A percentile compares a stretch with the other conserved stretches of the same genome.
These are phyloP conservation scores for Rugalucina vietnamica DNA, from an alignment of 2,888 invertebrate species.

Conservation along the genomic window DNA sequence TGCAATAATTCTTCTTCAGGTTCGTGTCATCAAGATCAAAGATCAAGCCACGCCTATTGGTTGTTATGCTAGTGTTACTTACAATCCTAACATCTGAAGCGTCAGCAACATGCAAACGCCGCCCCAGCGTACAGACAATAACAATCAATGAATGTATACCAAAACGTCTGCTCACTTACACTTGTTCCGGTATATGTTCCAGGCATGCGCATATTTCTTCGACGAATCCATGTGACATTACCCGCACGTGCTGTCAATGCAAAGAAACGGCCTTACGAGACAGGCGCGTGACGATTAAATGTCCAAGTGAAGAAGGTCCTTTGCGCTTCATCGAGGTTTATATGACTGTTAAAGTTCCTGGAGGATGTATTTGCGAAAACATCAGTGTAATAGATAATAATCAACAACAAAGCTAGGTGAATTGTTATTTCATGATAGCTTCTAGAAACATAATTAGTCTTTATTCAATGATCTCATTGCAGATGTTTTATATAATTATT, in stretches of 20 bases:
- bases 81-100: neutral
- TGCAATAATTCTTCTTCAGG: no score
- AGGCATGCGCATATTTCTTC: slow-evolving; percentile 33
- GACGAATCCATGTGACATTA: slow-evolving; percentile 29
- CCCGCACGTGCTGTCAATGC: slow-evolving; percentile 43
- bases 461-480: no score
- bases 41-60: no score
- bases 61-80: neutral
- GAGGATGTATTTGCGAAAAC: slow-evolving; percentile 35
- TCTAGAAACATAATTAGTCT: no score
- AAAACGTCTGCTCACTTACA: slow-evolving; percentile 39
- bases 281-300: slow-evolving; percentile 26
- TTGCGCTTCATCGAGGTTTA: neutral
- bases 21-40: no score
- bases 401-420: neutral
- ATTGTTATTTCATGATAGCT: no score
- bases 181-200: slow-evolving; percentile 34
- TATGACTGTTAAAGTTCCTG: slow-evolving; percentile 25
- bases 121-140: slow-evolving; percentile 29
- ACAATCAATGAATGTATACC: slow-evolving; percentile 41
- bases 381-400: neutral
- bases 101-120: slow-evolving; percentile 17
- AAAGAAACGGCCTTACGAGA: slow-evolving; percentile 25
- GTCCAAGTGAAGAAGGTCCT: slow-evolving; percentile 32
- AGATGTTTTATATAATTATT: no score